These are phyloP conservation scores for Stenopsyche tienmushanensis DNA, from an alignment of 1,140 invertebrate genomes.

Conservation along the genomic window DNA sequence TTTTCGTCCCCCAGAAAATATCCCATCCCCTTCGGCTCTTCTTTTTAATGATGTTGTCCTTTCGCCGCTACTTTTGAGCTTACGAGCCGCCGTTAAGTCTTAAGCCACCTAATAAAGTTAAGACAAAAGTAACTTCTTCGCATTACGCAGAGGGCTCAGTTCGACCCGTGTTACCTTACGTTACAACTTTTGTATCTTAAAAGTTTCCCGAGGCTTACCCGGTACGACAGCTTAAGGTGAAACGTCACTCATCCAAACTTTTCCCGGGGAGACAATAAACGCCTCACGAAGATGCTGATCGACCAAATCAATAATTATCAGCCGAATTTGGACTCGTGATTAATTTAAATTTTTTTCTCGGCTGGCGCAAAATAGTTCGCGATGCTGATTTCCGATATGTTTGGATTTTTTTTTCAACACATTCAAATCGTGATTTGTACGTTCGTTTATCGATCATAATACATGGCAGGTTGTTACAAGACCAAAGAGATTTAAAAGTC, in stretches of 20 bases:
- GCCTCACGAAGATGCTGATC: too few species aligned
- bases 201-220: conserved; percentile 16
- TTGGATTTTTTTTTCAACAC: neutral
- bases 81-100: conserved; percentile 32
- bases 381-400: neutral
- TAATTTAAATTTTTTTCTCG: too few species aligned
- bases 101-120: conserved; percentile 41
- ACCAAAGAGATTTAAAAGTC: neutral
- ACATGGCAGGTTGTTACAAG: neutral
- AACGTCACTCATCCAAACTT: neutral
- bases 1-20: neutral
- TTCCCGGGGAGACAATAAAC: too few species aligned
- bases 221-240: conserved; percentile 13
- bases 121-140: conserved; percentile 29
- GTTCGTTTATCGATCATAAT: neutral
- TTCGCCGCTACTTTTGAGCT: conserved; percentile 38
- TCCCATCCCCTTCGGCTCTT: neutral
- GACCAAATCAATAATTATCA: too few species aligned
- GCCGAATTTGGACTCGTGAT: too few species aligned
- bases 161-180: conserved; percentile 21
- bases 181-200: conserved; percentile 21
- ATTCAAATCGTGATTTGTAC: neutral
- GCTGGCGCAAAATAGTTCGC: too few species aligned
- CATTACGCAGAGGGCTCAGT: conserved; percentile 26
- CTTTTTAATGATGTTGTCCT: conserved; percentile 40